A percentile compares a stretch with the other conserved stretches of the same genome.
phyloP scores from a whole-genome alignment of 2,888 invertebrate genomes.

The Shargacucullia verbasci region DNA sequence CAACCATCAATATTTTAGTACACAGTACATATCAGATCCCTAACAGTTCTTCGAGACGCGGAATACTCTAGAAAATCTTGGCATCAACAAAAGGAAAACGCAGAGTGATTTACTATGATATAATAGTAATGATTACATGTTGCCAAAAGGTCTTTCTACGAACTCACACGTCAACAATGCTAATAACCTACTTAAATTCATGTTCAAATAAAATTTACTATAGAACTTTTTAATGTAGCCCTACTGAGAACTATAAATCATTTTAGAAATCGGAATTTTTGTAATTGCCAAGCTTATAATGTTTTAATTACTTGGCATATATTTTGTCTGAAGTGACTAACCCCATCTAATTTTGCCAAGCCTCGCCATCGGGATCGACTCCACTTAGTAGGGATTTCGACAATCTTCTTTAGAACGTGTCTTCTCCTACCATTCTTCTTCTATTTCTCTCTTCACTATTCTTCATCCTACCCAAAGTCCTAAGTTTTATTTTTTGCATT shows the following conservation, averaged over 20 bases:
- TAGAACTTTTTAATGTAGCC: conserved; percentile 2
- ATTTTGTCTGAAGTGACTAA: not conserved
- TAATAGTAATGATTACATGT: conserved; percentile 8
- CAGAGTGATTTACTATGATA: conserved; percentile 16
- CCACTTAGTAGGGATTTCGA: no score
- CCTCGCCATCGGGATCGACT: no score
- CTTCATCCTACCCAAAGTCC: no score
- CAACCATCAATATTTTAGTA: conserved; percentile 7
- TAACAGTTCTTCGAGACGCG: conserved; percentile 31
- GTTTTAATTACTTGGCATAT: conserved; percentile 21
- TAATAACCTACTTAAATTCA: conserved; percentile 30
- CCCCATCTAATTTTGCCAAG: no score
- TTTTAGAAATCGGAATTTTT: not conserved
- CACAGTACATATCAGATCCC: conserved; percentile 9
- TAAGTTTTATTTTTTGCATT: no score
- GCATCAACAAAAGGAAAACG: conserved; percentile 42
- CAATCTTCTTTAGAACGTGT: no score
- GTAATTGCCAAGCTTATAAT: not conserved
- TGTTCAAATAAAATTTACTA: conserved; percentile 13
- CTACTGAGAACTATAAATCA: conserved; percentile 17
- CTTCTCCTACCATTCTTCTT: no score
- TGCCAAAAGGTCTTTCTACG: conserved; percentile 46
- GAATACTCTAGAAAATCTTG: conserved; percentile 39
- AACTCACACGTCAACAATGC: conserved; percentile 20
- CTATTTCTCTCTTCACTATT: no score